Evolutionary conservation across 2,113 vertebrate genomes (phyloP).

Genomic region (Pandion haliaetus): DNA sequence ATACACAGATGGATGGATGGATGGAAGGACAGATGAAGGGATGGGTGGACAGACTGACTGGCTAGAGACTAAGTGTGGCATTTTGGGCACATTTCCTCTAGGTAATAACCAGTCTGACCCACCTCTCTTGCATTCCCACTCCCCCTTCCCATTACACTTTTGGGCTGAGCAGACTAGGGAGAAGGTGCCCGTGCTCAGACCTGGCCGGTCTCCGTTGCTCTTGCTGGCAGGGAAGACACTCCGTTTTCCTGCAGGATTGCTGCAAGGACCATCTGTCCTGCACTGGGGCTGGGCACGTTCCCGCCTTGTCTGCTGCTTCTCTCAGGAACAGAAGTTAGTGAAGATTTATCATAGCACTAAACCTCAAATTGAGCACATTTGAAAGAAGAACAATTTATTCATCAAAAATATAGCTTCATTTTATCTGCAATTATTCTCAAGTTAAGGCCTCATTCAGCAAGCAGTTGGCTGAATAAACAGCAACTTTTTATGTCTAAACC

Average conservation of each 20-base stretch:
- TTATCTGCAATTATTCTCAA: constrained; percentile 55
- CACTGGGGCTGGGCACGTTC: neutral
- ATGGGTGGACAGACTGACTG: neutral
- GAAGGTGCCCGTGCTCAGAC: neutral
- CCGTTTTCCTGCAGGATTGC: neutral
- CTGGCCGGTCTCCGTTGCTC: neutral
- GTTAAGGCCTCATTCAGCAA: constrained; percentile 34
- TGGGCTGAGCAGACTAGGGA: accelerated
- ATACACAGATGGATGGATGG: neutral
- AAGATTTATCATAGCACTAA: constrained; percentile 59
- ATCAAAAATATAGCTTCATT: constrained; percentile 49
- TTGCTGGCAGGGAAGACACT: accelerated
- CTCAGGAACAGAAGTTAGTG: constrained; percentile 17
- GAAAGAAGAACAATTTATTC: constrained; percentile 63
- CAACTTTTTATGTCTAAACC: constrained; percentile 26
- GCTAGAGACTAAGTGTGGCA: neutral
- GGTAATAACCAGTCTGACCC: neutral
- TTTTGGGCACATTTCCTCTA: neutral
- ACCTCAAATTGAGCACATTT: constrained; percentile 46
- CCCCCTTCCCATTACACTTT: accelerated
- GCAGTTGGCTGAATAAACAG: constrained; percentile 30
- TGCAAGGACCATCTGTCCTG: neutral
- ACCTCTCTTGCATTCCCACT: neutral
- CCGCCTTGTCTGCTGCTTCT: neutral
- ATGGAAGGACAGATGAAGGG: neutral